phyloP scores from a whole-genome alignment of 2,797 vertebrate genomes.

The Corythornis leucogaster region DNA sequence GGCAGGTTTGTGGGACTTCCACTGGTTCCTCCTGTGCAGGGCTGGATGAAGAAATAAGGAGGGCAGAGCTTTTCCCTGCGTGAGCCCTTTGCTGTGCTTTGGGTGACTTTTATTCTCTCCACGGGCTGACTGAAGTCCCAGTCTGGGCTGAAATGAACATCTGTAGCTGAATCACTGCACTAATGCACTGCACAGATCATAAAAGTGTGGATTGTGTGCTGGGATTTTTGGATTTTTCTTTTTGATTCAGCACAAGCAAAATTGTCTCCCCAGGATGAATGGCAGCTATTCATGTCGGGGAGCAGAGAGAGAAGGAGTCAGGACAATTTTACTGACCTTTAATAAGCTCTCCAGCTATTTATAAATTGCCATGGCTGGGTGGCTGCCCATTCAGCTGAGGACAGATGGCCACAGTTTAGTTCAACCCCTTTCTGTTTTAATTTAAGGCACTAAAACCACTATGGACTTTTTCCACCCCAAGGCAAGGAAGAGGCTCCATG shows the following conservation, averaged over 20 bases:
- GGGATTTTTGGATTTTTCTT: not conserved
- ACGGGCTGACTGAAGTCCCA: not conserved
- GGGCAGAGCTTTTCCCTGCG: not conserved
- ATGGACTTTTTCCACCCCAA: not conserved
- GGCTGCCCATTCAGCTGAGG: not conserved
- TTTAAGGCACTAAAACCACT: not conserved
- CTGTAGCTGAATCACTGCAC: slow-evolving; percentile 36
- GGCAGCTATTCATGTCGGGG: slow-evolving; percentile 43
- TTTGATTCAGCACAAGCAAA: slow-evolving; percentile 14
- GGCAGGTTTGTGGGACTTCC: not conserved
- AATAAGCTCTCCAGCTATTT: slow-evolving; percentile 45
- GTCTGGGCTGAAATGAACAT: not conserved
- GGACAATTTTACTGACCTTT: slow-evolving; percentile 55
- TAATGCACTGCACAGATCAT: not conserved
- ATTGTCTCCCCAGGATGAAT: slow-evolving; percentile 41
- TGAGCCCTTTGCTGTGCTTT: not conserved
- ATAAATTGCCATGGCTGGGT: not conserved
- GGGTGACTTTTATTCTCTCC: not conserved
- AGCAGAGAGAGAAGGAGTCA: slow-evolving; percentile 38
- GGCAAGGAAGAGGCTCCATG: too few relatives aligned
- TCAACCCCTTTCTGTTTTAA: not conserved
- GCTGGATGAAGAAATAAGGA: not conserved
- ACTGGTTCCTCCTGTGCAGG: not conserved
- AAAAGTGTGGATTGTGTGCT: slow-evolving; percentile 22
- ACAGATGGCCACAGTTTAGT: not conserved